A percentile compares a stretch with the other conserved stretches of the same genome.
These are phyloP conservation scores for Nothobranchius kuhntae DNA, from an alignment of 2,113 vertebrate species.

Conservation along the genomic window DNA sequence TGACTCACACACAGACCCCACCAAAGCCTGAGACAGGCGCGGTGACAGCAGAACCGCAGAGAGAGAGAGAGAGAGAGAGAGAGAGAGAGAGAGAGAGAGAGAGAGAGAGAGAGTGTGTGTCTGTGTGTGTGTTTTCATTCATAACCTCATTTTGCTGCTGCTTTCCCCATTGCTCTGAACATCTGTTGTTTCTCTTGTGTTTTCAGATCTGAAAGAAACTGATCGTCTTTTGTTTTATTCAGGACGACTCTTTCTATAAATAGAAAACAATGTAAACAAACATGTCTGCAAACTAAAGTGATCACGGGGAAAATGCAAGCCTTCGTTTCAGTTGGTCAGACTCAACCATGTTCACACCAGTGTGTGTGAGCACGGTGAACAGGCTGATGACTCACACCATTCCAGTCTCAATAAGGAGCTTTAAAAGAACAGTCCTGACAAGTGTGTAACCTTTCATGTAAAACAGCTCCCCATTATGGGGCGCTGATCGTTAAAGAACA, in stretches of 20 bases:
- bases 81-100: neutral
- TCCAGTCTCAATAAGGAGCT: conserved; percentile 18
- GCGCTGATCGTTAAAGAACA: too few relatives aligned
- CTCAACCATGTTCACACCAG: neutral
- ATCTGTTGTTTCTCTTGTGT: conserved; percentile 23
- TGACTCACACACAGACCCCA: conserved; percentile 76
- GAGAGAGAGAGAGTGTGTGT: neutral
- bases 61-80: neutral
- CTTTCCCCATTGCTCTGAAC: conserved; percentile 22
- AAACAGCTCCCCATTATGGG: neutral
- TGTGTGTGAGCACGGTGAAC: neutral
- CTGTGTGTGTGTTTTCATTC: conserved; percentile 61
- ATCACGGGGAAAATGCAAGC: too few relatives aligned
- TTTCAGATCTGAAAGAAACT: neutral
- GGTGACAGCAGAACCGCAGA: conserved; percentile 61
- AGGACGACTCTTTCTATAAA: neutral
- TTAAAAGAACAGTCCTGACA: neutral
- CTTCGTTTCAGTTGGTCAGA: too few relatives aligned
- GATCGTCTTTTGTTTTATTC: too few relatives aligned
- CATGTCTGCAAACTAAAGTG: neutral
- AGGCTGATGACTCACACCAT: conserved; percentile 27
- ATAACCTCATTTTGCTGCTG: conserved; percentile 51
- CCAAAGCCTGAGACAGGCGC: conserved; percentile 53
- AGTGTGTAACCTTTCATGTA: neutral
- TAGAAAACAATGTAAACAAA: neutral